A percentile compares a stretch with the other conserved stretches of the same genome.
Conservation (phyloP, 2,113 vertebrate species). For the Menura novaehollandiae region DNA sequence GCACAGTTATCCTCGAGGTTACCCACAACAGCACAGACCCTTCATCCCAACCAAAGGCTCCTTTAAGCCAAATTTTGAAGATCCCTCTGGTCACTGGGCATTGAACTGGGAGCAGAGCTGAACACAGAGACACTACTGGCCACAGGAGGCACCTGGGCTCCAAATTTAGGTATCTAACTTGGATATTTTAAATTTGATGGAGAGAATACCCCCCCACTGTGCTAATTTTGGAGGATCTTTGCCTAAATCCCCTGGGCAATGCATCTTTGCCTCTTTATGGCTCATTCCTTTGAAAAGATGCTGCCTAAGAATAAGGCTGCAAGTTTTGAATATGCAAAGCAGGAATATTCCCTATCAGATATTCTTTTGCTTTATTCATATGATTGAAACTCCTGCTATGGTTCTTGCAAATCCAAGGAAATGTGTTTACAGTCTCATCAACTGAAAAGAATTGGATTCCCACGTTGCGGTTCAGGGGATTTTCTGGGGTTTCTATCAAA, state of each 20-base stretch:
- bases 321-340: slow-evolving; percentile 67
- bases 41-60: not conserved
- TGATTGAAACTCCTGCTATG: slow-evolving; percentile 53
- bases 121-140: not conserved
- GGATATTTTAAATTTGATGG: not conserved
- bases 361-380: slow-evolving; percentile 64
- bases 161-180: not conserved
- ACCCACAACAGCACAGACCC: not conserved
- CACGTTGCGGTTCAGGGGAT: slow-evolving; percentile 57
- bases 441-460: slow-evolving; percentile 69
- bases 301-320: slow-evolving; percentile 41
- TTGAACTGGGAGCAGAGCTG: not conserved
- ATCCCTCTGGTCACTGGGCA: not conserved
- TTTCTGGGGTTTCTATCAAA: slow-evolving; percentile 58
- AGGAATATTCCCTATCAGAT: slow-evolving; percentile 59
- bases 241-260: slow-evolving; percentile 30
- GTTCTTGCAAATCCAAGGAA: slow-evolving; percentile 65
- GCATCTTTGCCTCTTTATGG: slow-evolving; percentile 7
- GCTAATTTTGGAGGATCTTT: slow-evolving; percentile 30
- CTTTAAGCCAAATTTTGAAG: not conserved
- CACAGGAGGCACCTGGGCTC: not conserved
- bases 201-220: not conserved
- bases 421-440: slow-evolving; percentile 70
- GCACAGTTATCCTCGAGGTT: fast-evolving
- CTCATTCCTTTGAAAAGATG: slow-evolving; percentile 32